Conservation (phyloP, 2,113 vertebrate genomes). For the Sula dactylatra region DNA sequence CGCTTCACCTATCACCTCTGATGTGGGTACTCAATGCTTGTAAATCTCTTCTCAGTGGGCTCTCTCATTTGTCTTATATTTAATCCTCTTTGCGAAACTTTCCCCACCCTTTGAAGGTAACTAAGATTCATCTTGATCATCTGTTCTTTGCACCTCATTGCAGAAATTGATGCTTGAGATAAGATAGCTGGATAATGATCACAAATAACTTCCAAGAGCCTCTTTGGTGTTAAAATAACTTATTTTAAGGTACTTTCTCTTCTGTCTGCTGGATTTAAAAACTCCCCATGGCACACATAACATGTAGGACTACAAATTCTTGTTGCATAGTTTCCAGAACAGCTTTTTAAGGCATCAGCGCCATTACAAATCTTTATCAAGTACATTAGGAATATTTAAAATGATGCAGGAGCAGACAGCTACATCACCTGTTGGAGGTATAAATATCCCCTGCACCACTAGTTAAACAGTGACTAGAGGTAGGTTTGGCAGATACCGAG, state of each 20-base stretch:
- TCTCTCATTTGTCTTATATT: background rate
- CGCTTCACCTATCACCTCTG: background rate
- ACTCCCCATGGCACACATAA: background rate
- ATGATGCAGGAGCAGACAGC: background rate
- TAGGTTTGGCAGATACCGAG: background rate
- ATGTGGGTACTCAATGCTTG: background rate
- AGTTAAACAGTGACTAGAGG: background rate
- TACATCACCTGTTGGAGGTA: background rate
- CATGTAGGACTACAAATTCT: background rate
- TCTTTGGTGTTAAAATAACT: slow-evolving; percentile 1
- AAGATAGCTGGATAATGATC: slow-evolving; percentile 53
- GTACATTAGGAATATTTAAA: background rate
- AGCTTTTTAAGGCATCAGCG: background rate
- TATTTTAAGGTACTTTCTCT: background rate
- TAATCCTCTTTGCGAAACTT: background rate
- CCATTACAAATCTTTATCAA: background rate
- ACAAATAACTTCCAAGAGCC: slow-evolving; percentile 30
- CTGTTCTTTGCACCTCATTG: slow-evolving; percentile 32
- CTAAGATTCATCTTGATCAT: slow-evolving; percentile 58
- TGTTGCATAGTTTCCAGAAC: background rate
- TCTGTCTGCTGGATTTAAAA: background rate
- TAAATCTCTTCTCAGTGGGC: background rate
- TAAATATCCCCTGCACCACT: background rate
- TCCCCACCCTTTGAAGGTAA: slow-evolving; percentile 48
- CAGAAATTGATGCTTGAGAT: slow-evolving; percentile 63